A percentile compares a stretch with the other conserved stretches of the same genome.
Evolutionary conservation across 2,888 invertebrate genomes (phyloP).

Genomic region (Syrista parreyssii): DNA sequence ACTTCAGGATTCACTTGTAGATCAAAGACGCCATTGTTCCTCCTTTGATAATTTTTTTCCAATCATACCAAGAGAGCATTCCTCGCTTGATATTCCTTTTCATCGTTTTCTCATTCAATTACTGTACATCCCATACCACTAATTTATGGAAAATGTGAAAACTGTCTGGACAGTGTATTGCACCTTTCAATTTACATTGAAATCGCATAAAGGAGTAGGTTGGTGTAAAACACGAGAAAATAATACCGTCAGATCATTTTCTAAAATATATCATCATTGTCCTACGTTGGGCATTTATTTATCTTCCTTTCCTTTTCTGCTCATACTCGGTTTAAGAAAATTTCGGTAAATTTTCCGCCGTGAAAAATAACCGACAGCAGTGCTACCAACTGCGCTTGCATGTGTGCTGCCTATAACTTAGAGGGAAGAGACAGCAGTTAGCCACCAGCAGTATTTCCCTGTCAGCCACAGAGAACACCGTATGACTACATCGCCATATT

Average conservation of each 20-base stretch:
- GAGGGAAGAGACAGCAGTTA: conserved; percentile 45
- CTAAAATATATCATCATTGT: too few relatives aligned
- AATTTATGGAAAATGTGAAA: neutral
- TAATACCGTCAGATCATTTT: too few relatives aligned
- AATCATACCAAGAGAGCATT: neutral
- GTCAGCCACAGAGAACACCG: conserved; percentile 40
- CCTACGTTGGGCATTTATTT: too few relatives aligned
- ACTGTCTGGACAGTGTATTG: neutral
- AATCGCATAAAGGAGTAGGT: neutral
- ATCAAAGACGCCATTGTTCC: neutral
- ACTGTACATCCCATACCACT: neutral
- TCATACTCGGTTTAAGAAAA: neutral
- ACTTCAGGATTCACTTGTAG: neutral
- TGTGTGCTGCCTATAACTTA: conserved; percentile 38
- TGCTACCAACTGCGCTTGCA: neutral
- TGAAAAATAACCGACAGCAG: neutral
- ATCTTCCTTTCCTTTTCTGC: too few relatives aligned
- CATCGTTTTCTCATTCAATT: neutral
- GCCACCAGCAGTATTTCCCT: conserved; percentile 44
- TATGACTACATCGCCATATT: conserved; percentile 26
- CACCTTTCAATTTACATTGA: neutral
- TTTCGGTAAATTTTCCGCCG: neutral
- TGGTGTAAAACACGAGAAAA: neutral
- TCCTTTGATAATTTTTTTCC: neutral
- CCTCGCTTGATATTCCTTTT: neutral